phyloP scores from a whole-genome alignment of 2,113 vertebrate species.

The Bubalus kerabau region DNA sequence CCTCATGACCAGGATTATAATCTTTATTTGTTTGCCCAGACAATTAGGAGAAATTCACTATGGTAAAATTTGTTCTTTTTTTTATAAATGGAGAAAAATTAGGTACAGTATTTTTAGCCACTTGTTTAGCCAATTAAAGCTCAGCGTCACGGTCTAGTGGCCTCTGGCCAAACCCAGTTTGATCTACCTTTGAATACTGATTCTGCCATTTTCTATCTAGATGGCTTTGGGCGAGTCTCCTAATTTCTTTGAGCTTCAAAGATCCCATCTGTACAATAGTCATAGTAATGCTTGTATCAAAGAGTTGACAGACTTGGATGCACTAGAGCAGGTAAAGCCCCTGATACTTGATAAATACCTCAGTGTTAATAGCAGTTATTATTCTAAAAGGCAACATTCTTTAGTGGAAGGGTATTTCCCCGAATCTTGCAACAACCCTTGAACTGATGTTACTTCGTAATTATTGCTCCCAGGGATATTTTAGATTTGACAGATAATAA shows the following conservation, averaged over 20 bases:
- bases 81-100: not conserved
- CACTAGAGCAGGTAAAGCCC: not conserved
- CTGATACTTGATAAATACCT: not conserved
- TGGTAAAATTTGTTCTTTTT: not conserved
- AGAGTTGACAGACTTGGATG: not conserved
- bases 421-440: not conserved
- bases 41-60: not conserved
- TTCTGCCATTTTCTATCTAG: not conserved
- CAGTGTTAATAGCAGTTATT: not conserved
- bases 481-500: not conserved
- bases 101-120: not conserved
- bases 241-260: conserved; percentile 5
- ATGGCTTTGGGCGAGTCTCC: not conserved
- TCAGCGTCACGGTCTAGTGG: not conserved
- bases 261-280: not conserved
- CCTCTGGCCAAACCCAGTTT: not conserved
- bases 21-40: not conserved
- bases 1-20: not conserved
- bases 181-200: not conserved
- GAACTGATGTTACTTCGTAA: not conserved
- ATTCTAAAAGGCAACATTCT: not conserved
- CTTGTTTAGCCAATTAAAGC: not conserved
- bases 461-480: not conserved
- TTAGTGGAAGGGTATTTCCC: not conserved
- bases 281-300: not conserved